Evolutionary conservation across 2,888 invertebrate genomes (phyloP), one percentile per base, ranked within the genome.

Genomic region (Cepaea hortensis): DNA sequence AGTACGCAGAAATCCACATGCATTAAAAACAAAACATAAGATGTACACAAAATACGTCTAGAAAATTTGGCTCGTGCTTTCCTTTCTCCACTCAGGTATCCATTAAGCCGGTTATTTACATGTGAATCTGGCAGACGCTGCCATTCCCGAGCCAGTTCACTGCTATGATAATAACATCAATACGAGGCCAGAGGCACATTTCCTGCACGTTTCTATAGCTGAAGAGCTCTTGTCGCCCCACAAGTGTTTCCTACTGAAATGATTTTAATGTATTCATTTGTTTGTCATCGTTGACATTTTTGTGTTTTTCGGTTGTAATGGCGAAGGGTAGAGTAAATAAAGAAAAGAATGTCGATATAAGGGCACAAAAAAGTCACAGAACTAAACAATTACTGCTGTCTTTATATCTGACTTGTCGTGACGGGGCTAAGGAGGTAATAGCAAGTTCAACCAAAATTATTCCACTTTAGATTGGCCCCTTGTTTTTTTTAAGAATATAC

Each of bases 261-360:
- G 7, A 48, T 48, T 75, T 75, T 75, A 18, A 75, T 75, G 48
- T 75, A 48, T 75, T 75, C 48, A 75, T 75, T 75, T 75, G 48
- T 75, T 48, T 13, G 48, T 48, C 48, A 48, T 13, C 18, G 46
- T 75, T 48, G 75, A 15, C 46, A n/a, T 15, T 13, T 48, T 15
- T 50, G 18, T 15, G 13, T 75, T 75, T 75, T 48, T 75, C 18
- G 3, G 13, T 46, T 46, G 48, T 75, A 18, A 75, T 48, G 46
- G 48, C 6, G 48, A 15, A 48, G 23, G 18, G 20, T 75, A 50
- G 18, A 13, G 3, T 75, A 20, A 75, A 75, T 75, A 48, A 48
- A 18, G 48, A 75, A 20, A 75, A 20, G 46, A 20, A 20, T 3
- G 13, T 18, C 6, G 20, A 55, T 55, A 11, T 35, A 20, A 50